Conservation (phyloP, 2,797 vertebrate genomes). For the Triplophysa yarkandensis region DNA sequence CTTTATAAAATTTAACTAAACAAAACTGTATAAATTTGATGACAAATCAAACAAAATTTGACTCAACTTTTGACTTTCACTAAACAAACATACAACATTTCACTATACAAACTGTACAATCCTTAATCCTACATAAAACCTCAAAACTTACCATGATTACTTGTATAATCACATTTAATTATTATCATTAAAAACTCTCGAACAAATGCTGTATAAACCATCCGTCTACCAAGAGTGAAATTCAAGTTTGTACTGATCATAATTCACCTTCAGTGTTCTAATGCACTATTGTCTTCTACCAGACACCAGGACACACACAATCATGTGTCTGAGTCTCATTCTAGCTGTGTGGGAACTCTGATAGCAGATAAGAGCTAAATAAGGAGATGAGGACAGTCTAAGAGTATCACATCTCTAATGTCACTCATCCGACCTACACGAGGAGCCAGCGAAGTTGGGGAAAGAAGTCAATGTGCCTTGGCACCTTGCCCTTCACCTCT, state of each 20-base stretch:
- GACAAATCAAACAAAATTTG: too few species aligned
- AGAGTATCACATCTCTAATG: constrained; percentile 39
- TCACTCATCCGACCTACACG: constrained; percentile 21
- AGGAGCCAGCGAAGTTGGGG: constrained; percentile 5
- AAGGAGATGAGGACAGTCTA: constrained; percentile 19
- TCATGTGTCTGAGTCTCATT: not conserved
- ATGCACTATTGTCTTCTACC: constrained; percentile 7
- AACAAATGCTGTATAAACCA: not conserved
- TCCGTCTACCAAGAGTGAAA: not conserved
- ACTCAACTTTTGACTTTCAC: too few species aligned
- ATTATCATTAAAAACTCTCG: too few species aligned
- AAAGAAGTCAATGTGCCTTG: constrained; percentile 23
- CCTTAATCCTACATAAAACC: too few species aligned
- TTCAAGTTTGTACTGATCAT: not conserved
- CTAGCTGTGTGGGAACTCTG: constrained; percentile 10
- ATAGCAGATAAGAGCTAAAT: constrained; percentile 23
- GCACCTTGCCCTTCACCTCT: constrained; percentile 23
- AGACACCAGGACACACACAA: not conserved
- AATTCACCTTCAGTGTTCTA: constrained; percentile 30
- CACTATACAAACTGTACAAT: too few species aligned
- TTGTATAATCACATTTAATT: too few species aligned
- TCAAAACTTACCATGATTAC: too few species aligned
- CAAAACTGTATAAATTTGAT: too few species aligned
- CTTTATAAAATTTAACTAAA: too few species aligned
- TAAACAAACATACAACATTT: too few species aligned